Evolutionary conservation across 1,140 invertebrate genomes (phyloP).

Genomic region (Calliopsis andreniformis): DNA sequence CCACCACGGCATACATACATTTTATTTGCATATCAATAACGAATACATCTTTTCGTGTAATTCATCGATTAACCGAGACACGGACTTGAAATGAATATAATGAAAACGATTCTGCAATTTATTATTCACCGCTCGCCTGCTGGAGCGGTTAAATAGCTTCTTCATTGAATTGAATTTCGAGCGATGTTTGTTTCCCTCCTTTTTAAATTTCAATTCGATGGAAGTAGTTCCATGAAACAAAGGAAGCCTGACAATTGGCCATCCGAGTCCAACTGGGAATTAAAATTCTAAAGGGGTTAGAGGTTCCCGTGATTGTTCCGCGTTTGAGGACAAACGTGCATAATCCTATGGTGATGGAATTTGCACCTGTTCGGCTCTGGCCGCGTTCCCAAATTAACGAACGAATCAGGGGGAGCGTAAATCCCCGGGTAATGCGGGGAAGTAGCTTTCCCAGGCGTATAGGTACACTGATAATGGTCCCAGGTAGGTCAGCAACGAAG

Average conservation of each 20-base stretch:
- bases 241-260: too few relatives aligned
- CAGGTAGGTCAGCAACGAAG: conserved; percentile 68
- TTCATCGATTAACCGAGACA: conserved; percentile 10
- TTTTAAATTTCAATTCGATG: too few relatives aligned
- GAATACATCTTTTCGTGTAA: not conserved
- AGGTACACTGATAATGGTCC: conserved; percentile 62
- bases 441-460: conserved; percentile 57
- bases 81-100: not conserved
- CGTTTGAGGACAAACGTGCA: not conserved
- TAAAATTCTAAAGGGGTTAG: too few relatives aligned
- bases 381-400: conserved; percentile 11
- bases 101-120: not conserved
- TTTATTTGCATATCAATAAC: conserved; percentile 16
- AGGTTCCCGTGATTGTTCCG: too few relatives aligned
- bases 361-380: not conserved
- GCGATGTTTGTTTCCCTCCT: too few relatives aligned
- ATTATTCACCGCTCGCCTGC: not conserved
- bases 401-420: conserved; percentile 2
- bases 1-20: not conserved
- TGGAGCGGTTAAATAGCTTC: too few relatives aligned
- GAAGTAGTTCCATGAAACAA: too few relatives aligned
- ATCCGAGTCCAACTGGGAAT: too few relatives aligned
- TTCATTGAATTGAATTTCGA: too few relatives aligned
- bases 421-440: conserved; percentile 48
- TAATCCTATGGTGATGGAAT: not conserved